Evolutionary conservation across 92 coral and sea anemone species (phyloP), one percentile per base, ranked within the genome.

Genomic region (Porites evermanni): DNA sequence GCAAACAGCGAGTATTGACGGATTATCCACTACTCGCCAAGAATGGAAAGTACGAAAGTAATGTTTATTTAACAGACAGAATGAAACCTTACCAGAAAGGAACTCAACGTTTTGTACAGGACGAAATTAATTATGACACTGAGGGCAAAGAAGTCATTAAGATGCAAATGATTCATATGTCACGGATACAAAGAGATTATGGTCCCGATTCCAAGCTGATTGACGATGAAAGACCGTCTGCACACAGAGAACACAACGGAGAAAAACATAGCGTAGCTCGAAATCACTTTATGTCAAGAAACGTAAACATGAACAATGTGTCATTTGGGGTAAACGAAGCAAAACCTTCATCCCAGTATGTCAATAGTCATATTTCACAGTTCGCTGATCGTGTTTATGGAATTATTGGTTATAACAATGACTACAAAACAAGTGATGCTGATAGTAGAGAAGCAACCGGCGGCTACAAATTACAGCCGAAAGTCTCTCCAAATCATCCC

Each of bases 111-210:
- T 78, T 76, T 82, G 66, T 72, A 71, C 87, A 53, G 23, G 44
- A 65, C 75, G 73, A 87, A 72, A 66, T 77, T 74, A 84, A 72
- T 68, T 67, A 70, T 74, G 90, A 77, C 66, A 80, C 72, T 51
- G 64, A 16, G 56, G 64, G 63, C 64, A 64, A 50, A 24, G 26
- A 52, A 70, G 26, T 83, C 8, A 82, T 82, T 91, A 85, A 91
- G 1, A 91, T 91, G 93, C 88, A 87, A 91, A 91, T 91, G 12
- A 13, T 50, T 61, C 47, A 7, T 63, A 24, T 29, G 74, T 29
- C 80, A 73, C 71, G 50, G 19, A 73, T 18, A 74, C 80, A 44
- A 73, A 83, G 80, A 74, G 5, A 73, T 17, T 83, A 11, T 60
- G 17, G 50, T 64, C 52, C 19, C 13, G 17, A 23, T 64, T 52